Conservation (phyloP, 2,888 invertebrate genomes). For the Ernsta delagoae region DNA sequence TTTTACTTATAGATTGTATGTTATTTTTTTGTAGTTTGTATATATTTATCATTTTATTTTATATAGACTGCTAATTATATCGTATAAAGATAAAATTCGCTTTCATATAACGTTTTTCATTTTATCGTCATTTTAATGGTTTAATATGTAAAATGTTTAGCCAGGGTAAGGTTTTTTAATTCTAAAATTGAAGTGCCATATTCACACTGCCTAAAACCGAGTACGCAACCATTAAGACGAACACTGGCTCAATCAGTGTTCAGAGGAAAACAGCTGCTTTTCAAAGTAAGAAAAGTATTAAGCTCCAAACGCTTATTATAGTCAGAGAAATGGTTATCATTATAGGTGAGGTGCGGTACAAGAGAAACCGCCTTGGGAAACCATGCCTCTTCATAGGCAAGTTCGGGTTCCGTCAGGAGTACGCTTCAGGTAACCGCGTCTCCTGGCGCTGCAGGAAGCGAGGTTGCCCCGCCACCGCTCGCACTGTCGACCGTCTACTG, state of each 20-base stretch:
- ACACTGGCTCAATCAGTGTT: too few species aligned
- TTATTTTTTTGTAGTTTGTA: constrained; percentile 62
- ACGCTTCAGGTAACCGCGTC: background rate
- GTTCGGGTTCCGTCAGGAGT: constrained; percentile 1
- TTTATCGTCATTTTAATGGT: background rate
- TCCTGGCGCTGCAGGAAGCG: background rate
- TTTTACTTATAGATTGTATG: constrained; percentile 58
- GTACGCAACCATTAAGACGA: too few species aligned
- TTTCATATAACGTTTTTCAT: constrained; percentile 13
- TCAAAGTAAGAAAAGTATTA: too few species aligned
- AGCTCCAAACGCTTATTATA: too few species aligned
- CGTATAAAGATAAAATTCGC: constrained; percentile 31
- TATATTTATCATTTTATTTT: constrained; percentile 63
- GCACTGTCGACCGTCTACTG: too few species aligned
- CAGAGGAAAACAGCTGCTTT: too few species aligned
- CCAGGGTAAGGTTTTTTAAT: too few species aligned
- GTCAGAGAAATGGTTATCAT: background rate
- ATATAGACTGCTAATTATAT: constrained; percentile 57
- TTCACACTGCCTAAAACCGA: too few species aligned
- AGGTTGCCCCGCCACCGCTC: too few species aligned
- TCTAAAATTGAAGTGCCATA: too few species aligned
- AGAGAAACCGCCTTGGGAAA: background rate
- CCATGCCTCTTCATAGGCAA: background rate
- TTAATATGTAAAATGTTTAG: too few species aligned
- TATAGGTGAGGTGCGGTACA: background rate